A percentile compares a stretch with the other conserved stretches of the same genome.
Conservation (phyloP, 2,113 vertebrate genomes). For the Xenopus laevis region DNA sequence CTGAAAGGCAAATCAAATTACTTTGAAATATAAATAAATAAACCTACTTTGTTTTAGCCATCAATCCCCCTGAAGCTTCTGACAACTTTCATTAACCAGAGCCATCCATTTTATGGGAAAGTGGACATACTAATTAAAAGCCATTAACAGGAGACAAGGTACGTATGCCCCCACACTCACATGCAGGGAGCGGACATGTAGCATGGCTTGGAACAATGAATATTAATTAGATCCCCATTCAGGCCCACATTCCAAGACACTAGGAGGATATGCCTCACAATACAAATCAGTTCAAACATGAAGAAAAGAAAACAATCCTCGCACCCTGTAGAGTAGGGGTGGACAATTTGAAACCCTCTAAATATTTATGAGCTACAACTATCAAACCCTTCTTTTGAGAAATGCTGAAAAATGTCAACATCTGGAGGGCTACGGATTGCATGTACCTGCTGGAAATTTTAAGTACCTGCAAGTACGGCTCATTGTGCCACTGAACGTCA, state of each 20-base stretch:
- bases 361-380: too few relatives aligned
- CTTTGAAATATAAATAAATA: constrained; percentile 27
- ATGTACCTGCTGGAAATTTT: too few relatives aligned
- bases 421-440: too few relatives aligned
- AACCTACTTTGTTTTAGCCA: constrained; percentile 1
- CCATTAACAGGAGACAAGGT: neutral
- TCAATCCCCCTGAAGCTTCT: constrained; percentile 22
- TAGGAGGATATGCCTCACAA: constrained; percentile 7
- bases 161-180: constrained; percentile 1
- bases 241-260: neutral
- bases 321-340: too few relatives aligned
- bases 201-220: neutral
- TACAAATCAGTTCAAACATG: too few relatives aligned
- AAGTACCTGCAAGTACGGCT: too few relatives aligned
- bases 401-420: too few relatives aligned
- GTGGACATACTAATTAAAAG: constrained; percentile 30
- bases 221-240: neutral
- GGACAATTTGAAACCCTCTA: too few relatives aligned
- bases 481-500: too few relatives aligned
- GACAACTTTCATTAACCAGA: constrained; percentile 25
- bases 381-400: too few relatives aligned
- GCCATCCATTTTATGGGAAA: constrained; percentile 20
- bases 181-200: constrained; percentile 5
- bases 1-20: constrained; percentile 22
- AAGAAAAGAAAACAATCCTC: too few relatives aligned